phyloP scores from a whole-genome alignment of 2,797 vertebrate species.

The Gila robusta region DNA sequence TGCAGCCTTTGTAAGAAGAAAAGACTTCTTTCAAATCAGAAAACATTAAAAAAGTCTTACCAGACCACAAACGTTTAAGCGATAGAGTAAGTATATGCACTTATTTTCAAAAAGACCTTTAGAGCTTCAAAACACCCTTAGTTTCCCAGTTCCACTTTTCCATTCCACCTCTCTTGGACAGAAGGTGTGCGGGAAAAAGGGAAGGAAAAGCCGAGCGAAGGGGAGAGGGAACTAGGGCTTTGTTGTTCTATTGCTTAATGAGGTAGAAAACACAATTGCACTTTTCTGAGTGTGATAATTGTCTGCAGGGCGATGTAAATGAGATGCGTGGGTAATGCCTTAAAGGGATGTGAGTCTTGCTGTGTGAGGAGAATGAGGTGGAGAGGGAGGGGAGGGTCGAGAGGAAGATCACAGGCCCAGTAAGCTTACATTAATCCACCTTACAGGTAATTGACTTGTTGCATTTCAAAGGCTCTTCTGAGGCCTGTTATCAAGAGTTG shows the following conservation, averaged over 20 bases:
- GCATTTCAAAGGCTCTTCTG: constrained; percentile 71
- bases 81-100: not conserved
- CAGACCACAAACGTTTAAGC: not conserved
- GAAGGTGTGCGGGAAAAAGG: constrained; percentile 19
- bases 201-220: constrained; percentile 66
- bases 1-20: not conserved
- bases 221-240: constrained; percentile 57
- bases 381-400: constrained; percentile 69
- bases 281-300: constrained; percentile 82
- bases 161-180: not conserved
- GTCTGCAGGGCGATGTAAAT: constrained; percentile 83
- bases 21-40: not conserved
- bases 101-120: not conserved
- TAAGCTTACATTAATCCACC: constrained; percentile 66
- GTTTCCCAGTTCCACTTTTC: not conserved
- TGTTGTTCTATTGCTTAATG: constrained; percentile 81
- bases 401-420: constrained; percentile 71
- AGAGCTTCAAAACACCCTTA: not conserved
- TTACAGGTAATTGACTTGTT: constrained; percentile 77
- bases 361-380: constrained; percentile 74
- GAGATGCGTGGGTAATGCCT: constrained; percentile 80
- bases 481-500: constrained; percentile 64
- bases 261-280: constrained; percentile 88
- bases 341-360: constrained; percentile 77
- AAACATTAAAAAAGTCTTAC: not conserved